Conservation (phyloP, 1,140 invertebrate species). For the Phthorimaea operculella region DNA sequence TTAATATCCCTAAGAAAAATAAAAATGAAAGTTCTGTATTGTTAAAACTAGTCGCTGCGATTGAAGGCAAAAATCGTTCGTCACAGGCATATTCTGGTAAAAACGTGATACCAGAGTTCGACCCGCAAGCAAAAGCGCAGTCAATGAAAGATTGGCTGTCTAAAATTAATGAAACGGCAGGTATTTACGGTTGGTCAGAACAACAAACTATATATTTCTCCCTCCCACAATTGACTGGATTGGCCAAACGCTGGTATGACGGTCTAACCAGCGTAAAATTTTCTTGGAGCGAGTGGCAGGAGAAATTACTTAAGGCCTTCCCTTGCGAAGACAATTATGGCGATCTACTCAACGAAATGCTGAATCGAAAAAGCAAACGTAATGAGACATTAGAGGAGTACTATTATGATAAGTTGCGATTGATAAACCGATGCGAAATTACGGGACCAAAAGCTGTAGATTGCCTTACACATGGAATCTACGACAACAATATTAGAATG, state of each 20-base stretch:
- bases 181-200: conserved; percentile 9
- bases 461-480: conserved; percentile 7
- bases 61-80: neutral
- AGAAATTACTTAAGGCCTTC: conserved; percentile 4
- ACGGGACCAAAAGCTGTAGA: conserved; percentile 4
- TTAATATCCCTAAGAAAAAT: neutral
- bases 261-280: conserved; percentile 11
- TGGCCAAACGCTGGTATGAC: conserved; percentile 11
- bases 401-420: conserved; percentile 9
- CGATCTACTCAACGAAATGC: conserved; percentile 7
- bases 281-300: conserved; percentile 7
- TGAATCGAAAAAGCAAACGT: conserved; percentile 7
- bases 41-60: neutral
- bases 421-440: conserved; percentile 9
- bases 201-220: conserved; percentile 10
- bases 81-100: neutral
- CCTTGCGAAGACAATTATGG: conserved; percentile 7
- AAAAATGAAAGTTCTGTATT: neutral
- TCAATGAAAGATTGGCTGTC: conserved; percentile 9
- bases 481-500: conserved; percentile 8
- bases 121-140: conserved; percentile 6
- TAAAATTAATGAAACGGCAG: conserved; percentile 10
- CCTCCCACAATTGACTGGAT: neutral
- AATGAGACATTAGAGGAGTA: conserved; percentile 9
- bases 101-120: conserved; percentile 8